Evolutionary conservation across 1,140 invertebrate species (phyloP).

Genomic region (Musca vetustissima): DNA sequence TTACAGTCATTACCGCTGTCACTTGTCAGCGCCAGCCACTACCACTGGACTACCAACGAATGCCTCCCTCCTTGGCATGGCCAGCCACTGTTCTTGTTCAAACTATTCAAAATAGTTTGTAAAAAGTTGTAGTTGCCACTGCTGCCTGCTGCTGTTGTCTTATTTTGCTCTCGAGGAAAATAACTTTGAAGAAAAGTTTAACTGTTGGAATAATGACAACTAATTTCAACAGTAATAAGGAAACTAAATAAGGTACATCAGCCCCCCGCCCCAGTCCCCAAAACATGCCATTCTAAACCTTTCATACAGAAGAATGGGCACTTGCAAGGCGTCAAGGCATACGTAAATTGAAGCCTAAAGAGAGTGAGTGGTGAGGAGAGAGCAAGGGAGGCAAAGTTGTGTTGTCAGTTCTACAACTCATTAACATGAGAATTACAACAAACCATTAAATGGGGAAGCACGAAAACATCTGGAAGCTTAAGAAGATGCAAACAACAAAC

Average conservation of each 20-base stretch:
- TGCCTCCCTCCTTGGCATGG: background rate
- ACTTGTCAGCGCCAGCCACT: background rate
- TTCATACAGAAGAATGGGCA: background rate
- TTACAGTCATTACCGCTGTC: background rate
- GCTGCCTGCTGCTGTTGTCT: background rate
- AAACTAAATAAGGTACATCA: slow-evolving; percentile 13
- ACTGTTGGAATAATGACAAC: slow-evolving; percentile 18
- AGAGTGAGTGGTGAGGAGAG: background rate
- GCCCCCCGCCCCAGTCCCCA: background rate
- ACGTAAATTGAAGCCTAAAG: background rate
- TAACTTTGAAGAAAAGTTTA: slow-evolving; percentile 18
- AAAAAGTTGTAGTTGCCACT: background rate
- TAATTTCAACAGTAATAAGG: slow-evolving; percentile 21
- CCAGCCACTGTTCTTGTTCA: background rate
- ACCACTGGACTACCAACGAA: background rate
- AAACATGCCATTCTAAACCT: background rate
- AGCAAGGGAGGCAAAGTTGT: background rate
- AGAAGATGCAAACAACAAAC: background rate
- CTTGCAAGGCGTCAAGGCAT: background rate
- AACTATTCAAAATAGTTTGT: slow-evolving; percentile 12
- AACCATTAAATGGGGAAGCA: slow-evolving; percentile 7
- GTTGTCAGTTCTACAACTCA: slow-evolving; percentile 1
- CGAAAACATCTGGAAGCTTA: background rate
- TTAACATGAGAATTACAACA: slow-evolving; percentile 20
- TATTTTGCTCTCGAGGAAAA: background rate